Evolutionary conservation across 2,113 vertebrate species (phyloP), one percentile per base, ranked within the genome.

Genomic region (Crotophaga sulcirostris): DNA sequence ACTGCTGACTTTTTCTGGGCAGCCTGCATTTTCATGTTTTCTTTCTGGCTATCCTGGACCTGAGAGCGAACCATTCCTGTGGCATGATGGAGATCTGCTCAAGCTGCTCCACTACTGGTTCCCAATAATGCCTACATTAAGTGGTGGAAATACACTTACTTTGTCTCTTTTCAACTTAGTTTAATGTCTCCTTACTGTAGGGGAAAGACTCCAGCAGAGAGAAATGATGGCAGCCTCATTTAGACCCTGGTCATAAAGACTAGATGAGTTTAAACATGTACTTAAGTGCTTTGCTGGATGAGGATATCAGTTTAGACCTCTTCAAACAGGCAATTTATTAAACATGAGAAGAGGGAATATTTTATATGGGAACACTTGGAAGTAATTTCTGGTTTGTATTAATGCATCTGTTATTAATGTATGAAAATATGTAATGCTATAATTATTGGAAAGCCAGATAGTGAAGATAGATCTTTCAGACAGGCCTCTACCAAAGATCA

Each of bases 361-460:
- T 91, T 94, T 75, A 19, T 79, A 40, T 58, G 15, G n/a, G 72
- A 94, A 72, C 77, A 84, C 36, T 38, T 89, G 77, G 87, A 95
- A 94, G 23, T 72, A 75, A 87, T 91, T 95, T 73, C 66, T 94
- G 52, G 13, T 82, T 92, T 92, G 36, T 87, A 82, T 89, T 87
- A 82, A 94, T 75, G 79, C 26, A 29, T 59, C 33, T 86, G 76
- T 1, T 67, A 85, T 91, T 64, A 84, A 38, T 82, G 66, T 66
- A 69, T 84, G 25, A 92, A 92, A 87, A 82, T 93, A 82, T 68
- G 59, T 73, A 76, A 58, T 77, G 63, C 38, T 75, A 28, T 80
- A 87, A 84, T 79, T 44, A 15, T 84, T 94, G 62, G 79, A 92
- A 91, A 91, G 47, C 13, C 44, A 87, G 29, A 26, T 60, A 76